Evolutionary conservation across 2,113 vertebrate species (phyloP), one percentile per base, ranked within the genome.

Genomic region (Cariama cristata): DNA sequence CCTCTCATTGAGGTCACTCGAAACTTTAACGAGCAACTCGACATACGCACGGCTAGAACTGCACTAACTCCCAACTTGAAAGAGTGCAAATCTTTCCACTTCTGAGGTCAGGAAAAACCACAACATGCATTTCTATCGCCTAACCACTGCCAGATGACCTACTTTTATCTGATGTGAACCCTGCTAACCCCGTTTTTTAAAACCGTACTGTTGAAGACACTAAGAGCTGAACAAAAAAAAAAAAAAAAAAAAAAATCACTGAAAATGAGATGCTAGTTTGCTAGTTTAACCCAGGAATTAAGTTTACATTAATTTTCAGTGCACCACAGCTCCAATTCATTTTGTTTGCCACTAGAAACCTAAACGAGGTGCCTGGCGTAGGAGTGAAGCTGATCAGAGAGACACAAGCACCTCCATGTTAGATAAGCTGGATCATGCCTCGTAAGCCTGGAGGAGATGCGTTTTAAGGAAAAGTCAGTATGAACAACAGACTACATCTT

Each of bases 61-160:
- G 62, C 47, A 7, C 42, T 2, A 16, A 13, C 53, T 86, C 89
- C 79, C 79, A 5, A 12, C 84, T 40, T 10, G 27, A 76, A 56
- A 52, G n/a, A 80, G 64, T 12, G 0, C 76, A 80, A 80, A 94
- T 79, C 75, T 72, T 95, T 90, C 93, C 88, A 68, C 45, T 96
- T 76, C 82, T 88, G 93, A 93, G 86, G 86, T 90, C 76, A 71
- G 83, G 55, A 67, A 26, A 95, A 96, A 93, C 93, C 95, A 88
- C 94, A 95, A 60, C 17, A 6, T 1, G 22, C 87, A 35, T 90
- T 92, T 94, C 59, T 32, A 49, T 50, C 1, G 1, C 44, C 47
- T 14, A 24, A 14, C 20, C 26, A 4, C 42, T 58, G 90, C 92
- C 96, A 96, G 83, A 35, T 8, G 64, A 86, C 83, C 64, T 50